Conservation (phyloP, 2,888 invertebrate species). For the Slavum lentiscoides region DNA sequence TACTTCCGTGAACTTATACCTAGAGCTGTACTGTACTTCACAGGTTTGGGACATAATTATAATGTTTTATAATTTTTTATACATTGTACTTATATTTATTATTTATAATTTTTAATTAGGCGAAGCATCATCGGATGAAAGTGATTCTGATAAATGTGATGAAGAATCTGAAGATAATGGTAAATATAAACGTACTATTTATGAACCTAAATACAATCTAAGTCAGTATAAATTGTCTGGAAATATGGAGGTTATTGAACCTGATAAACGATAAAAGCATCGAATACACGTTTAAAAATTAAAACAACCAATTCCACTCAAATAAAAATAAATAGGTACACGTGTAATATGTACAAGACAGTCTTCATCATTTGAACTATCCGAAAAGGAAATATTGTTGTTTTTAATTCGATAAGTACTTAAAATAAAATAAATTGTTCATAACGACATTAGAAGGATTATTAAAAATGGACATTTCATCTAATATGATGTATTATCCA, state of each 20-base stretch:
- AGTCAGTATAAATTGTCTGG: conserved; percentile 62
- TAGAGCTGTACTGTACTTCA: conserved; percentile 94
- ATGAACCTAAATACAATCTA: conserved; percentile 59
- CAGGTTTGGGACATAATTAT: conserved; percentile 71
- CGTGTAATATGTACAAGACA: no score
- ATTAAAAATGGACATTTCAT: no score
- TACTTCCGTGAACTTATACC: conserved; percentile 96
- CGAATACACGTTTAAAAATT: conserved; percentile 12
- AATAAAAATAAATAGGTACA: neutral
- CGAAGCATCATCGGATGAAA: conserved; percentile 73
- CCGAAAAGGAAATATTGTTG: conserved; percentile 32
- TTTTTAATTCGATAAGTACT: no score
- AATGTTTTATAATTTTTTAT: neutral
- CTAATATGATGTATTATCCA: no score
- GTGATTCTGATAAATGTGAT: conserved; percentile 74
- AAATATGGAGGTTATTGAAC: conserved; percentile 61
- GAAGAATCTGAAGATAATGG: conserved; percentile 70
- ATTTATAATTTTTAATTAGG: conserved; percentile 57
- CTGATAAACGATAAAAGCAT: conserved; percentile 63
- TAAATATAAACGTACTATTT: conserved; percentile 68
- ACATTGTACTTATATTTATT: neutral
- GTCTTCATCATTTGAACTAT: neutral
- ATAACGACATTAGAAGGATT: no score
- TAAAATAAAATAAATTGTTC: no score
- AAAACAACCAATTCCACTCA: conserved; percentile 25